A percentile compares a stretch with the other conserved stretches of the same genome.
These are phyloP conservation scores for Harmothoe impar DNA, from an alignment of 2,888 invertebrate species.

Conservation along the genomic window DNA sequence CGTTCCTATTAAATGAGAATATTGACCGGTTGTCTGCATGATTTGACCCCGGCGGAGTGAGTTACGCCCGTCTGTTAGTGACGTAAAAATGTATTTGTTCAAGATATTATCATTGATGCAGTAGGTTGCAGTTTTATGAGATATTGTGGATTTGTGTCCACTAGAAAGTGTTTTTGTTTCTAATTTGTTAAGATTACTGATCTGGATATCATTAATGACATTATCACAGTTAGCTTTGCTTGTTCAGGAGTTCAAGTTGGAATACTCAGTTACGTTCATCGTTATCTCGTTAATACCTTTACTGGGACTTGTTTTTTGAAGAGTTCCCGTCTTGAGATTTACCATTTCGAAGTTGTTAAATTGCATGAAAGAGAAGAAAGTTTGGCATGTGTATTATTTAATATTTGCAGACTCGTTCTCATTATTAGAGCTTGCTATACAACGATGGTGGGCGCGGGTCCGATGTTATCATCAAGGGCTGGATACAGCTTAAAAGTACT, in stretches of 20 bases:
- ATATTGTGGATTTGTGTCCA: slow-evolving; percentile 19
- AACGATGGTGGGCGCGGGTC: not conserved
- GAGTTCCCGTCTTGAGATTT: slow-evolving; percentile 45
- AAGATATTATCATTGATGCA: not conserved
- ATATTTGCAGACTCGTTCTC: not conserved
- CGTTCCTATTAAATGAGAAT: no score
- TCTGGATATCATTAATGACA: not conserved
- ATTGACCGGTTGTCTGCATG: no score
- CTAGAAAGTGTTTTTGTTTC: not conserved
- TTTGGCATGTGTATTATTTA: not conserved
- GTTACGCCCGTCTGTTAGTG: no score
- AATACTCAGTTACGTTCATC: slow-evolving; percentile 49
- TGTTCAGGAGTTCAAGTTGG: slow-evolving; percentile 26
- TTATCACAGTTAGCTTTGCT: slow-evolving; percentile 21
- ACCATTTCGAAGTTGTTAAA: not conserved
- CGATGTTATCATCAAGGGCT: slow-evolving; percentile 2
- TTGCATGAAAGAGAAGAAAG: not conserved
- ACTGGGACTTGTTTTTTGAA: not conserved
- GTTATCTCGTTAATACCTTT: slow-evolving; percentile 5
- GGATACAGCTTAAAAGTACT: not conserved
- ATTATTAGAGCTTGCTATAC: slow-evolving; percentile 29
- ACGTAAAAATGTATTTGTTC: no score
- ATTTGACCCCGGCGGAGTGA: no score
- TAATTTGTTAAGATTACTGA: not conserved
- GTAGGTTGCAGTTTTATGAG: not conserved